Base-by-base conservation (phyloP, 2,797 vertebrate genomes). In the Micrastur ruficollis region DNA sequence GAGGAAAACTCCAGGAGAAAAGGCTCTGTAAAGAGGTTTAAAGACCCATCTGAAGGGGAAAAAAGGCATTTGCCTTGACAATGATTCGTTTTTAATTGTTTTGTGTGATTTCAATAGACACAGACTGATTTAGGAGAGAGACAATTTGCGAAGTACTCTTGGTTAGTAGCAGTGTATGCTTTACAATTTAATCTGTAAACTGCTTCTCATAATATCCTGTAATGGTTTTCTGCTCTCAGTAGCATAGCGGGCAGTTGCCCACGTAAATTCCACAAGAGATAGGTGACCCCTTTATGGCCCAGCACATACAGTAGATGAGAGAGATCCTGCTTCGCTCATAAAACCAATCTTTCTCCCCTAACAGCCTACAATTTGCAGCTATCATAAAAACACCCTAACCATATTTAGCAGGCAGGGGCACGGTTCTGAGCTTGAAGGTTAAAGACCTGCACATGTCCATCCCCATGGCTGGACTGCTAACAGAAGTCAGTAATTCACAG, bases 1-100 rank as follows among this genome's bases (percentile, higher is more conserved):
- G 63, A 63, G 31, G 89, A 88, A 94, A 89, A 93, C 46, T 86
- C 61, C 14, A 36, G 86, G 42, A 79, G 18, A 86, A 92, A 83
- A 85, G 84, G 38, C 46, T 83, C 76, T 87, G 36, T 93, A 88
- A 95, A 90, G 66, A 93, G 47, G 56, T 83, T 95, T 92, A 66
- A 89, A 90, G 49, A 67, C 38, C 63, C 29, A 78, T 80, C 76
- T 91, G 82, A 95, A 94, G 47, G 29, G 27, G 20, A 90, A 66
- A 44, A n/a, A 18, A 56, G 14, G 32, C 21, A 47, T 61, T 84
- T 81, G 5, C 46, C n/a, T 75, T 58, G 26, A 47, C 23, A 34
- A 11, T 40, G 11, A 96, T 93, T 96, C 9, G 23, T n/a, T 96
- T 97, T 97, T 95, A 97, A 95, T 96, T 95, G 83, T 85, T 97